Percentiles rank a stretch among this genome's conserved stretches.
Evolutionary conservation across 2,797 vertebrate genomes (phyloP).

Genomic region (Acipenser oxyrinchus): DNA sequence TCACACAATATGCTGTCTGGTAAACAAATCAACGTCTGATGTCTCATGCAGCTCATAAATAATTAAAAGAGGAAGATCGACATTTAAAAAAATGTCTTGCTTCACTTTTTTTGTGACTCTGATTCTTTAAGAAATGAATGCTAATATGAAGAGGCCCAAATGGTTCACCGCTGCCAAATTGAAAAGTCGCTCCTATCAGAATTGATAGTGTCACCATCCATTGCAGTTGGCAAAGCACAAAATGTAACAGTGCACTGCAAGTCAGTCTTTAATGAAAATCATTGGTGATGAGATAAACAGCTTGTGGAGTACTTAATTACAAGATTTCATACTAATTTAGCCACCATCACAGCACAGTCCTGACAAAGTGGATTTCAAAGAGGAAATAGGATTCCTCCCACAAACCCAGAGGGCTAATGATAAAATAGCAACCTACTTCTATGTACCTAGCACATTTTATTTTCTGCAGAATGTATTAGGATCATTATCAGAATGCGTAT

Average conservation of each 20-base stretch:
- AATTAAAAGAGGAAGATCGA: too few relatives aligned
- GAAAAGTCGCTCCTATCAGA: slow-evolving; percentile 3
- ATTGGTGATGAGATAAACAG: slow-evolving; percentile 63
- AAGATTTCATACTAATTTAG: slow-evolving; percentile 72
- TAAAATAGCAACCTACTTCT: slow-evolving; percentile 61
- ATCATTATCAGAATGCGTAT: slow-evolving; percentile 79
- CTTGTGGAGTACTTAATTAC: slow-evolving; percentile 72
- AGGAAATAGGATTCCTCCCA: slow-evolving; percentile 57
- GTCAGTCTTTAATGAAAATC: slow-evolving; percentile 50
- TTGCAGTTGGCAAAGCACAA: slow-evolving; percentile 6
- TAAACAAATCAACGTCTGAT: too few relatives aligned
- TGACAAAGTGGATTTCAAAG: slow-evolving; percentile 64
- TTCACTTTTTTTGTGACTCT: neutral
- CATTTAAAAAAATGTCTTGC: too few relatives aligned
- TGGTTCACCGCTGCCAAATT: slow-evolving; percentile 11
- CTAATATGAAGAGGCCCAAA: slow-evolving; percentile 17
- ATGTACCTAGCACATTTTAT: slow-evolving; percentile 33
- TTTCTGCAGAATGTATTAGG: slow-evolving; percentile 59
- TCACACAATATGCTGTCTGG: too few relatives aligned
- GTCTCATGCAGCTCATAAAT: too few relatives aligned
- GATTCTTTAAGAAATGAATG: slow-evolving; percentile 25
- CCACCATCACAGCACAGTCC: slow-evolving; percentile 54
- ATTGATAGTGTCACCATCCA: slow-evolving; percentile 19
- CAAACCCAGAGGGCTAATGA: slow-evolving; percentile 77
- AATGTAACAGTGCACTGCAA: slow-evolving; percentile 40